phyloP scores from a whole-genome alignment of 1,140 invertebrate species.

The Ceratitis capitata region DNA sequence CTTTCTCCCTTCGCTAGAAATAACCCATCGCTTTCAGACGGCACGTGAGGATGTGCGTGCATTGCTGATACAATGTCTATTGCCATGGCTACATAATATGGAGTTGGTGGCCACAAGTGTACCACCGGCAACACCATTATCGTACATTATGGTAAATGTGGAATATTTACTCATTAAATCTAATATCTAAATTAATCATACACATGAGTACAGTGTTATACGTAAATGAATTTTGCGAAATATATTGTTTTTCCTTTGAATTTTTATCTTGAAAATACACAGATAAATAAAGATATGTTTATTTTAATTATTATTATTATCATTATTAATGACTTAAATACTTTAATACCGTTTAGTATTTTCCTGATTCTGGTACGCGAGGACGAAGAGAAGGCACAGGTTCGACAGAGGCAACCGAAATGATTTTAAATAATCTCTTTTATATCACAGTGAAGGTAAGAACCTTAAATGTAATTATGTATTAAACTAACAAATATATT shows the following conservation, averaged over 20 bases:
- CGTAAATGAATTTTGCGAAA: too few species aligned
- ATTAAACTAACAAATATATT: too few species aligned
- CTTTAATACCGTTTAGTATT: constrained; percentile 70
- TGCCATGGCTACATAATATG: constrained; percentile 99
- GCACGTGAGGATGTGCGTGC: constrained; percentile 90
- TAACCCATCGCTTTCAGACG: constrained; percentile 96
- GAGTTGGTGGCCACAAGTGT: constrained; percentile 97
- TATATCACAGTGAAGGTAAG: constrained; percentile 95
- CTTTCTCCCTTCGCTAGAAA: constrained; percentile 75
- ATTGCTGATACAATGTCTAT: constrained; percentile 87
- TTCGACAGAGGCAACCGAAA: constrained; percentile 98
- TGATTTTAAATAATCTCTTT: constrained; percentile 98
- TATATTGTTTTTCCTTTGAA: too few species aligned
- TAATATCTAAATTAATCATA: too few species aligned
- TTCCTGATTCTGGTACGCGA: constrained; percentile 75
- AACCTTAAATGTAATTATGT: too few species aligned
- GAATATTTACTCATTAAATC: too few species aligned
- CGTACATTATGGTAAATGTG: constrained; percentile 82
- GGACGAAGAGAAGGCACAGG: constrained; percentile 91
- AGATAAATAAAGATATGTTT: too few species aligned
- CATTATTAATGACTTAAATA: too few species aligned
- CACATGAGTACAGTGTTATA: too few species aligned
- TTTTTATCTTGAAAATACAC: too few species aligned
- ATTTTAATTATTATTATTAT: too few species aligned
- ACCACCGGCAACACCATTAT: constrained; percentile 82